Evolutionary conservation across 1,140 invertebrate species (phyloP).

Genomic region (Bombus pascuorum): DNA sequence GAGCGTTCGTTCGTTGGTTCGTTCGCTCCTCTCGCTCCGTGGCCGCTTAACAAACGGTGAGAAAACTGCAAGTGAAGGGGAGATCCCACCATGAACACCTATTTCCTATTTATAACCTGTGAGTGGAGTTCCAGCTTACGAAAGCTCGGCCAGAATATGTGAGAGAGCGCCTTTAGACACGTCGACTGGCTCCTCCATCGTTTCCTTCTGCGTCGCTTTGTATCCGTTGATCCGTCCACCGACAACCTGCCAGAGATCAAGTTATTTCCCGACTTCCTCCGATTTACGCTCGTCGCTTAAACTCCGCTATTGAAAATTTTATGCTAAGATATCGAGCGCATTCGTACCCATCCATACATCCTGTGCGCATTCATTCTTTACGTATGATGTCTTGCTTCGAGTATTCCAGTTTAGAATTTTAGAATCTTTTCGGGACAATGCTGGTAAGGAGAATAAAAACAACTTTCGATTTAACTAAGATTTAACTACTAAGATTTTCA

Average conservation of each 20-base stretch:
- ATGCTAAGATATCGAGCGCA: too few relatives aligned
- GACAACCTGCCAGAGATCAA: not conserved
- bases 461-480: too few relatives aligned
- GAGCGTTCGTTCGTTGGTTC: not conserved
- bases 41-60: slow-evolving; percentile 55
- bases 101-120: slow-evolving; percentile 61
- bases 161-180: slow-evolving; percentile 33
- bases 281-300: not conserved
- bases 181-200: not conserved
- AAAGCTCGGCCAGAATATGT: slow-evolving; percentile 35
- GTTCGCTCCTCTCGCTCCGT: not conserved
- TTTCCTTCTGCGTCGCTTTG: not conserved
- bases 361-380: too few relatives aligned
- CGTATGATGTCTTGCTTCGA: too few relatives aligned
- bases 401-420: too few relatives aligned
- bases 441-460: too few relatives aligned
- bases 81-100: slow-evolving; percentile 44
- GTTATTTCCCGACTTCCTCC: not conserved
- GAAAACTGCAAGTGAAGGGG: slow-evolving; percentile 65
- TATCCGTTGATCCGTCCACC: not conserved
- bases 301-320: not conserved
- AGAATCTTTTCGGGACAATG: too few relatives aligned
- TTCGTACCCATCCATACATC: too few relatives aligned
- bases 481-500: too few relatives aligned
- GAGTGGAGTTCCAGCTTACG: slow-evolving; percentile 56